Base-by-base conservation (phyloP, 2,113 vertebrate species). In the Orthonyx spaldingii region DNA sequence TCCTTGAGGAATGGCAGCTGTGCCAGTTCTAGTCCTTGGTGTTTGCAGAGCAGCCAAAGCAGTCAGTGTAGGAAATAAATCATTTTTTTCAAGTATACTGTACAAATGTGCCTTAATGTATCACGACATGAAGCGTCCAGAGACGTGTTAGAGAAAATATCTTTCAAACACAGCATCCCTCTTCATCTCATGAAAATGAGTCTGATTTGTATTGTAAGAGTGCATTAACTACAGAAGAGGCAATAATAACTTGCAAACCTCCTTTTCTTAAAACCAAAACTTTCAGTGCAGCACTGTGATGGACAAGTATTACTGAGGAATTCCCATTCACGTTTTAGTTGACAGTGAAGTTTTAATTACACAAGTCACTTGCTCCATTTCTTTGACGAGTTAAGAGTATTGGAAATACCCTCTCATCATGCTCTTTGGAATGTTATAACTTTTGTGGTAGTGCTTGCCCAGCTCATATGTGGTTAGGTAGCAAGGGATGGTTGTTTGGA, bases 311-410 rank as follows among this genome's bases (percentile, higher is more conserved):
- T 35, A 82, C 14, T 53, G 53, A 90, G 56, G 84, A 78, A 79
- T 93, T 93, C 88, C 79, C 76, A 84, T 95, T 96, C 76, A 66
- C 61, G 42, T 93, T 94, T 95, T 88, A 75, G 39, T 74, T 95
- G 84, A 93, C 96, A 96, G 56, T 89, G 70, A 92, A 95, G 76
- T 95, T 93, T 69, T 93, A 96, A 96, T 95, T 82, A 86, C 41
- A 77, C 44, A 90, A 17, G 50, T 90, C 16, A 64, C 35, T 92
- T 92, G 50, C 55, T 96, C 55, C 68, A 61, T 96, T 98, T 95
- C 88, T 96, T 96, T 96, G 91, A 96, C 94, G 91, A 95, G 76
- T 84, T 42, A 72, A 66, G 52, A 90, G 27, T 74, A 60, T 81
- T 84, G 60, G 94, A 93, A 92, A 85, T 49, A 35, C 9, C 28